Conservation (phyloP, 2,113 vertebrate genomes). For the Sebastes schlegelii region DNA sequence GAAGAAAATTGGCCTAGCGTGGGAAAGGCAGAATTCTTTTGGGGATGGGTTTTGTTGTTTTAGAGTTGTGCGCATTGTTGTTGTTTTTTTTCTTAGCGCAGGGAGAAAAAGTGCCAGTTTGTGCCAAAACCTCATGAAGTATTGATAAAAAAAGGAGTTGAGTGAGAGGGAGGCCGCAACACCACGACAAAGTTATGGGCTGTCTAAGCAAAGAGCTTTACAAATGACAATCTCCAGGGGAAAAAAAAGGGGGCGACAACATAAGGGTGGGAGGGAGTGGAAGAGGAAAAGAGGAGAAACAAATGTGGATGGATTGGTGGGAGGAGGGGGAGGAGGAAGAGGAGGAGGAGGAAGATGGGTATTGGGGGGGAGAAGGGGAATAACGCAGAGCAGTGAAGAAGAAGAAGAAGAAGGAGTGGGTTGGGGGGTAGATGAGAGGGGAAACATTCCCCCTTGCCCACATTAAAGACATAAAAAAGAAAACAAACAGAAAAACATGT, state of each 20-base stretch:
- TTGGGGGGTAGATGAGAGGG: constrained; percentile 66
- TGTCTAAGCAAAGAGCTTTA: constrained; percentile 82
- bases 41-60: constrained; percentile 81
- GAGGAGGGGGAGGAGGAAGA: constrained; percentile 36
- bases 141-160: constrained; percentile 78
- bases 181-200: constrained; percentile 83
- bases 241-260: constrained; percentile 48
- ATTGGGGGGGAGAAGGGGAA: constrained; percentile 60
- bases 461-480: constrained; percentile 89
- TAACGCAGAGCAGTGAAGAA: constrained; percentile 62
- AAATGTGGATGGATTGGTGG: constrained; percentile 81
- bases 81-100: constrained; percentile 53
- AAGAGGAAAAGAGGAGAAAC: constrained; percentile 70
- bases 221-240: constrained; percentile 82
- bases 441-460: constrained; percentile 85
- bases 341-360: constrained; percentile 64
- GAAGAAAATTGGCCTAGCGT: constrained; percentile 84
- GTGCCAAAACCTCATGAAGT: constrained; percentile 85
- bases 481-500: constrained; percentile 91
- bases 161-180: constrained; percentile 79
- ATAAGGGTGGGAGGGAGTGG: constrained; percentile 62
- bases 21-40: constrained; percentile 81
- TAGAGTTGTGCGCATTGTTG: constrained; percentile 69
- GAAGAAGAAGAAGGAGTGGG: constrained; percentile 25
- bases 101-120: constrained; percentile 76